Conservation (phyloP, 2,797 vertebrate genomes). For the Margarornis squamiger region DNA sequence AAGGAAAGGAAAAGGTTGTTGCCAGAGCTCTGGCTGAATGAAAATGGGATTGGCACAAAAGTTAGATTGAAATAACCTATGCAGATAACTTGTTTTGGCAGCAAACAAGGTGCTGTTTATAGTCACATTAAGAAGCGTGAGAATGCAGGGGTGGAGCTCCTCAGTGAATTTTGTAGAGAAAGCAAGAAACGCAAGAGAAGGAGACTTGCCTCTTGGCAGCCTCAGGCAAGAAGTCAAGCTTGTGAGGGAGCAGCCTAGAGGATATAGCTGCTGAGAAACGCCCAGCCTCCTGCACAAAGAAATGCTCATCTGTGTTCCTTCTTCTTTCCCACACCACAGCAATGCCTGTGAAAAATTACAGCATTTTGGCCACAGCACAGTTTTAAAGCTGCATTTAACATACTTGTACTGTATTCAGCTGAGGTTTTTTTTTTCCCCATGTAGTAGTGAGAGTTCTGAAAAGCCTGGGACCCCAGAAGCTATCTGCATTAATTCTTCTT, state of each 20-base stretch:
- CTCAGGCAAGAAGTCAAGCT: conserved; percentile 15
- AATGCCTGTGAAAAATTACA: conserved; percentile 22
- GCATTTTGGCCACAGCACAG: background rate
- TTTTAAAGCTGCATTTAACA: conserved; percentile 35
- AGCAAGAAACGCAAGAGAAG: background rate
- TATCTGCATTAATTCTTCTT: background rate
- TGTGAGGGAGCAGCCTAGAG: background rate
- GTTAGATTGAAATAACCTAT: background rate
- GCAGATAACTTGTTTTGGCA: conserved; percentile 42
- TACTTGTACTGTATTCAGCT: background rate
- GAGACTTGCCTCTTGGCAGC: conserved; percentile 16
- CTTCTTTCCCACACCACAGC: conserved; percentile 13
- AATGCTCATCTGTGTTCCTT: background rate
- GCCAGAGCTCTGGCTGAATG: background rate
- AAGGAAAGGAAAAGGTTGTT: background rate
- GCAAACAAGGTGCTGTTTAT: conserved; percentile 10
- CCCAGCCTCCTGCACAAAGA: background rate
- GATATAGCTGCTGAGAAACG: background rate
- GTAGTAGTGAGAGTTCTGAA: background rate
- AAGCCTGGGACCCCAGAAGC: background rate
- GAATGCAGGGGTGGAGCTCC: conserved; percentile 54
- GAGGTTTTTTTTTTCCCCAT: background rate
- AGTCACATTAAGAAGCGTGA: conserved; percentile 39
- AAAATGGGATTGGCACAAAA: background rate
- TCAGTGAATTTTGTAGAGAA: conserved; percentile 1